phyloP scores from a whole-genome alignment of 1,140 invertebrate species.

The Plectus sambesii region DNA sequence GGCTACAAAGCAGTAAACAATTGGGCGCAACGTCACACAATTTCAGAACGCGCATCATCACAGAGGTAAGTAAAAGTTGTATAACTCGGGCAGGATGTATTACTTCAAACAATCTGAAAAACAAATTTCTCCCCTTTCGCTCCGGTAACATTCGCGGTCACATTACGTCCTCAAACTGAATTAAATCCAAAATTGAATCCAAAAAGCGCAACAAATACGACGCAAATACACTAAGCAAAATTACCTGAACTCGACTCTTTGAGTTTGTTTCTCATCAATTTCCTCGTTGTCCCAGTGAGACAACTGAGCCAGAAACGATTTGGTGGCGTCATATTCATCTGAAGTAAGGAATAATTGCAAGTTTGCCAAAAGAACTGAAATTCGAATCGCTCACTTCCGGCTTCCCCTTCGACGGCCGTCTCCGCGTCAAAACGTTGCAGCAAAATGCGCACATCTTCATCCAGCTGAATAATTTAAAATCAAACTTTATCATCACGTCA shows the following conservation, averaged over 20 bases:
- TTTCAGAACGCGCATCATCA: too few species aligned
- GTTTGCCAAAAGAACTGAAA: too few species aligned
- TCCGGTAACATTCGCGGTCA: too few species aligned
- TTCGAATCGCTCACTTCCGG: slow-evolving; percentile 61
- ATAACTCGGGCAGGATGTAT: too few species aligned
- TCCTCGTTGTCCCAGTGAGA: slow-evolving; percentile 97
- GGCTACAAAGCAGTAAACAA: background rate
- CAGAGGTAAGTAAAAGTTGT: too few species aligned
- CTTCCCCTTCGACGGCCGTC: slow-evolving; percentile 87
- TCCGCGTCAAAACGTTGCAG: slow-evolving; percentile 92
- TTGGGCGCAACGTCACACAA: too few species aligned
- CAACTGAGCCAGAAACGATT: slow-evolving; percentile 85
- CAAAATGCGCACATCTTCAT: slow-evolving; percentile 87
- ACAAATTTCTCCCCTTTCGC: too few species aligned
- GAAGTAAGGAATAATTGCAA: too few species aligned
- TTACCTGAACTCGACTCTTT: slow-evolving; percentile 63
- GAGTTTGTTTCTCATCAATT: slow-evolving; percentile 82
- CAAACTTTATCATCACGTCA: too few species aligned
- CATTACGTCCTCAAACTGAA: too few species aligned
- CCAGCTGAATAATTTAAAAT: slow-evolving; percentile 52
- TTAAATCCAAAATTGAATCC: slow-evolving; percentile 6
- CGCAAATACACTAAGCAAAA: background rate
- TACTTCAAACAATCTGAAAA: too few species aligned
- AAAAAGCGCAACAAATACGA: too few species aligned
- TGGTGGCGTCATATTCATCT: slow-evolving; percentile 93